Evolutionary conservation across 92 coral and sea anemone species (phyloP).

Genomic region (Porites divaricata): DNA sequence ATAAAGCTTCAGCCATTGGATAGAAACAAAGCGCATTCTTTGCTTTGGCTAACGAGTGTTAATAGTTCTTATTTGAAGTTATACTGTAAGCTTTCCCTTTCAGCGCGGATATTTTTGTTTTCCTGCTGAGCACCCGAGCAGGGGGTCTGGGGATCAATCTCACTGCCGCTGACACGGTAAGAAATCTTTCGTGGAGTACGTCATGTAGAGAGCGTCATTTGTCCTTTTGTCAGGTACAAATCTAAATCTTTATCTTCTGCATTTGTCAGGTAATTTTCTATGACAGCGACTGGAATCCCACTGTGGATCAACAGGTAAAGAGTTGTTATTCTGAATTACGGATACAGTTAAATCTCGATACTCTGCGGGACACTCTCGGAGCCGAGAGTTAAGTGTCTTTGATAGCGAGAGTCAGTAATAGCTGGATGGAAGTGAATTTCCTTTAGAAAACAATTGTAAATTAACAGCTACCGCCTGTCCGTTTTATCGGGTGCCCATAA

Average conservation of each 20-base stretch:
- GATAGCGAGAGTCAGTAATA: too few relatives aligned
- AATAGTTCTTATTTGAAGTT: background rate
- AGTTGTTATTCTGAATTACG: too few relatives aligned
- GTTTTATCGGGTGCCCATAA: too few relatives aligned
- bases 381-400: too few relatives aligned
- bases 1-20: too few relatives aligned
- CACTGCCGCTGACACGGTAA: conserved; percentile 98
- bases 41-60: background rate
- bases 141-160: conserved; percentile 98
- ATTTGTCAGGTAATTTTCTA: conserved; percentile 87
- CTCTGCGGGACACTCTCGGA: too few relatives aligned
- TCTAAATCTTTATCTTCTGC: background rate
- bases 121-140: conserved; percentile 97
- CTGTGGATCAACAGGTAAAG: conserved; percentile 95
- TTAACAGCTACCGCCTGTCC: too few relatives aligned
- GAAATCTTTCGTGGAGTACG: background rate
- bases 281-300: conserved; percentile 99
- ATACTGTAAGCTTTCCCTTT: conserved; percentile 18
- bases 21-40: background rate
- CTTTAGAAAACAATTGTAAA: too few relatives aligned
- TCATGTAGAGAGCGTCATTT: too few relatives aligned
- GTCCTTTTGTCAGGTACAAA: background rate
- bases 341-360: too few relatives aligned
- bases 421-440: too few relatives aligned
- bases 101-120: conserved; percentile 95